phyloP scores from a whole-genome alignment of 2,888 invertebrate genomes.

The Dorcus hopei region DNA sequence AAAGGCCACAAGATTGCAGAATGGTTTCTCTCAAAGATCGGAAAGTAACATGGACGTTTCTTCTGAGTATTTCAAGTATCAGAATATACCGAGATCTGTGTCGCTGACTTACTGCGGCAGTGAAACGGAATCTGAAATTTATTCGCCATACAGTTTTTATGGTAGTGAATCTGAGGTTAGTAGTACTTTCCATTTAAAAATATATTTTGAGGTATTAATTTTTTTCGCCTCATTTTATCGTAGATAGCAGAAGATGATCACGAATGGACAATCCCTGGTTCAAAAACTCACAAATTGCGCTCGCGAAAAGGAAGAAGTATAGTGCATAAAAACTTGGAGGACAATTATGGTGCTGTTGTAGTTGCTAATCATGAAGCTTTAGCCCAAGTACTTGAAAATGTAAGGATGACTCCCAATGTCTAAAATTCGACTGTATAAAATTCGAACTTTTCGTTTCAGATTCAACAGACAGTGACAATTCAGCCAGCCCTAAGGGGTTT shows the following conservation, averaged over 20 bases:
- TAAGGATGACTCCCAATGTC: slow-evolving; percentile 41
- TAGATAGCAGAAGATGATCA: slow-evolving; percentile 34
- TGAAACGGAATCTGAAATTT: slow-evolving; percentile 80
- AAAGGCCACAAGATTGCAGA: slow-evolving; percentile 42
- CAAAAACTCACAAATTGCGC: slow-evolving; percentile 55
- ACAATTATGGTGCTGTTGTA: slow-evolving; percentile 86
- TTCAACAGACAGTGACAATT: slow-evolving; percentile 68
- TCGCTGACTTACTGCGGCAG: slow-evolving; percentile 80
- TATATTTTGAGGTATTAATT: not conserved
- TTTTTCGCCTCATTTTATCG: not conserved
- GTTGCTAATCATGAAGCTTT: slow-evolving; percentile 88
- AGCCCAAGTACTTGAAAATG: slow-evolving; percentile 85
- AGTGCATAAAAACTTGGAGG: slow-evolving; percentile 81
- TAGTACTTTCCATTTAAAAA: slow-evolving; percentile 2
- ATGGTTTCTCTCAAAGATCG: slow-evolving; percentile 48
- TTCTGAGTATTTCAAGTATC: slow-evolving; percentile 59
- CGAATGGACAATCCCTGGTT: slow-evolving; percentile 50
- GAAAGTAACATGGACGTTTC: slow-evolving; percentile 53
- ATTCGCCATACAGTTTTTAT: slow-evolving; percentile 77
- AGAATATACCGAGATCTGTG: slow-evolving; percentile 58
- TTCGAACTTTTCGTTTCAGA: slow-evolving; percentile 44
- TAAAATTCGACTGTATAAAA: slow-evolving; percentile 26
- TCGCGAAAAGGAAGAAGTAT: slow-evolving; percentile 78
- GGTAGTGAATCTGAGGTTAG: slow-evolving; percentile 56
- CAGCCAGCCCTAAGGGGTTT: slow-evolving; percentile 67